Evolutionary conservation across 2,113 vertebrate genomes (phyloP).

Genomic region (Cisticola juncidis): DNA sequence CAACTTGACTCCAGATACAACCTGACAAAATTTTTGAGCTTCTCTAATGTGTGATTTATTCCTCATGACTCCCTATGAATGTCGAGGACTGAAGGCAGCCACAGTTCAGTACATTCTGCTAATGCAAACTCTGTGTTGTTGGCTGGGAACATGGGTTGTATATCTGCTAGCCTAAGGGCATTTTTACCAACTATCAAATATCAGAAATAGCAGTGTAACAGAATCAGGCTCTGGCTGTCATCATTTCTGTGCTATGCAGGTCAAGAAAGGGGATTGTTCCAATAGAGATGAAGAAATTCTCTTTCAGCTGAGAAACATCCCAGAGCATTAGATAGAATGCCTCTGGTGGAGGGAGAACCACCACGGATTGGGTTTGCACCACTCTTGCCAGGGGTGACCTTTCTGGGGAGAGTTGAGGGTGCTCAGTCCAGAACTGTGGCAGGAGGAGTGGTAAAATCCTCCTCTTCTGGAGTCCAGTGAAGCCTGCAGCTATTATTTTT

Average conservation of each 20-base stretch:
- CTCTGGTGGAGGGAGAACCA: background rate
- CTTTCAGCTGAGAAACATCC: background rate
- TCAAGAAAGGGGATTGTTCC: background rate
- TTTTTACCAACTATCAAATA: background rate
- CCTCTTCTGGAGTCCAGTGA: background rate
- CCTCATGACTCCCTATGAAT: background rate
- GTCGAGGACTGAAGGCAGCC: background rate
- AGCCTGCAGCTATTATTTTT: background rate
- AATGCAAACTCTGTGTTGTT: background rate
- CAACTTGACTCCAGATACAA: background rate
- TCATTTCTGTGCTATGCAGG: background rate
- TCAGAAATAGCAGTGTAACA: background rate
- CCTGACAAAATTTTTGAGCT: background rate
- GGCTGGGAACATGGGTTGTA: background rate
- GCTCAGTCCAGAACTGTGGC: background rate
- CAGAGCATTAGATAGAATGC: background rate
- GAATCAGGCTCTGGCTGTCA: background rate
- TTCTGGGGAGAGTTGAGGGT: background rate
- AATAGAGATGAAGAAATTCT: background rate
- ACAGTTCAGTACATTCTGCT: background rate
- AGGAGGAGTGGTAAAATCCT: background rate
- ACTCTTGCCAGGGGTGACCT: background rate
- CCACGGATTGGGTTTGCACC: fast-evolving
- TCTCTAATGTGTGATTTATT: background rate
- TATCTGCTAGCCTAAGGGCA: background rate